Conservation (phyloP, 2,888 invertebrate genomes). For the Acrocyrtus sp. region DNA sequence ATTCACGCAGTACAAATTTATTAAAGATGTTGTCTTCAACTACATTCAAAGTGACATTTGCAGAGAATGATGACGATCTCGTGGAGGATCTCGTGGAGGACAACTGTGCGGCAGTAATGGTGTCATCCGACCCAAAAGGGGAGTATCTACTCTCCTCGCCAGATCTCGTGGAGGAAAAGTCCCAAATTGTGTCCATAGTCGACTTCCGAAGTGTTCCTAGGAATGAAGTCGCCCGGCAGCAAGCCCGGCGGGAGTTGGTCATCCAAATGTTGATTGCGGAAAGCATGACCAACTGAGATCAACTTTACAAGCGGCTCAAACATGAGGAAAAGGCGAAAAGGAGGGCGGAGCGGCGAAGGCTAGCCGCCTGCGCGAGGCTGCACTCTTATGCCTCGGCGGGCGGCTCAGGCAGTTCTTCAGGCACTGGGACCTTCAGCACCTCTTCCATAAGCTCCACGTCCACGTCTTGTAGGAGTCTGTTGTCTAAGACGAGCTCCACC, state of each 20-base stretch:
- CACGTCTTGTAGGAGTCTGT: conserved; percentile 44
- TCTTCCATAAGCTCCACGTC: no score
- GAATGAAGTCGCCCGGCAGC: conserved; percentile 47
- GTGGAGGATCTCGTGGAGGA: conserved; percentile 40
- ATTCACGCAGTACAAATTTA: no score
- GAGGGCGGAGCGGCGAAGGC: conserved; percentile 45
- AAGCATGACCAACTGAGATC: conserved; percentile 59
- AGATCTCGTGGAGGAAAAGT: conserved; percentile 47
- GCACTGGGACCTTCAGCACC: conserved; percentile 18
- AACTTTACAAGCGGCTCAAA: conserved; percentile 57
- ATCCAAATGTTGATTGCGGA: conserved; percentile 59
- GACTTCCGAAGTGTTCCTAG: conserved; percentile 54
- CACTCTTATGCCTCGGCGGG: conserved; percentile 8
- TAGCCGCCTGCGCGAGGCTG: conserved; percentile 28
- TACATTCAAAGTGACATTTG: conserved; percentile 48
- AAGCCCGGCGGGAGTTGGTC: conserved; percentile 53
- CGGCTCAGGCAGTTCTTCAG: conserved; percentile 14
- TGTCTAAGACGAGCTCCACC: no score
- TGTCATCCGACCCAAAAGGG: conserved; percentile 25
- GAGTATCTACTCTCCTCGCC: conserved; percentile 47
- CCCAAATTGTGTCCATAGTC: conserved; percentile 54
- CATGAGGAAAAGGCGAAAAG: conserved; percentile 54
- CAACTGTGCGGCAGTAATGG: conserved; percentile 36
- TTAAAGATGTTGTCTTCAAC: no score
- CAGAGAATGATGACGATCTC: conserved; percentile 41